phyloP scores from a whole-genome alignment of 2,113 vertebrate species.

The Cyanistes caeruleus region DNA sequence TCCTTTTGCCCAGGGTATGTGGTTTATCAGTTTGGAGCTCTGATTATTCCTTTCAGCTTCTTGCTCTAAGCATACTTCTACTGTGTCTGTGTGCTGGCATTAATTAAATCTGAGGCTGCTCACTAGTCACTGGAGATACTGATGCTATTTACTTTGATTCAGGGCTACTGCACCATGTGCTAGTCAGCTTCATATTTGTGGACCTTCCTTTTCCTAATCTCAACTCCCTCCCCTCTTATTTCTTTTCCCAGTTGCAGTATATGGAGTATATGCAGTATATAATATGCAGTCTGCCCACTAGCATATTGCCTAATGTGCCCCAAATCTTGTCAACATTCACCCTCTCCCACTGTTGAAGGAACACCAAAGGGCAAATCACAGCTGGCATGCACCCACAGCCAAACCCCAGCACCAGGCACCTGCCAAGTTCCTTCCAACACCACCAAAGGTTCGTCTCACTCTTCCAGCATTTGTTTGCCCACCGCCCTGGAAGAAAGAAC shows the following conservation, averaged over 20 bases:
- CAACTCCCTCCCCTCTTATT: not conserved
- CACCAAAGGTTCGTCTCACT: constrained; percentile 85
- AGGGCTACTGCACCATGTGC: not conserved
- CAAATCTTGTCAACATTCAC: not conserved
- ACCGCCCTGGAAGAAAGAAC: constrained; percentile 72
- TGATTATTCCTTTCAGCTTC: not conserved
- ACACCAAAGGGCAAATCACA: not conserved
- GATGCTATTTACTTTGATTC: not conserved
- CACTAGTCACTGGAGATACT: not conserved
- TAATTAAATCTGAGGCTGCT: not conserved
- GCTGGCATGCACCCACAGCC: not conserved
- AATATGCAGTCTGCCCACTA: not conserved
- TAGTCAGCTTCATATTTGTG: not conserved
- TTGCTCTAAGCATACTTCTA: not conserved
- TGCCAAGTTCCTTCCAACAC: constrained; percentile 89
- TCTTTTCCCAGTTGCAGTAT: too few relatives aligned
- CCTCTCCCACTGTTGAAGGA: not conserved
- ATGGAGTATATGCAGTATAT: too few relatives aligned
- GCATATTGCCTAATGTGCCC: not conserved
- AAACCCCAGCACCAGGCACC: constrained; percentile 69
- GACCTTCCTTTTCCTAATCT: not conserved
- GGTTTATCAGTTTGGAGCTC: not conserved
- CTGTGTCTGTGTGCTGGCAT: not conserved
- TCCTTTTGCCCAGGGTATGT: not conserved
- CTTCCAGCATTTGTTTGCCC: constrained; percentile 86